Evolutionary conservation across 1,140 invertebrate genomes (phyloP), one percentile per base, ranked within the genome.

Genomic region (Drosophila oshimai): DNA sequence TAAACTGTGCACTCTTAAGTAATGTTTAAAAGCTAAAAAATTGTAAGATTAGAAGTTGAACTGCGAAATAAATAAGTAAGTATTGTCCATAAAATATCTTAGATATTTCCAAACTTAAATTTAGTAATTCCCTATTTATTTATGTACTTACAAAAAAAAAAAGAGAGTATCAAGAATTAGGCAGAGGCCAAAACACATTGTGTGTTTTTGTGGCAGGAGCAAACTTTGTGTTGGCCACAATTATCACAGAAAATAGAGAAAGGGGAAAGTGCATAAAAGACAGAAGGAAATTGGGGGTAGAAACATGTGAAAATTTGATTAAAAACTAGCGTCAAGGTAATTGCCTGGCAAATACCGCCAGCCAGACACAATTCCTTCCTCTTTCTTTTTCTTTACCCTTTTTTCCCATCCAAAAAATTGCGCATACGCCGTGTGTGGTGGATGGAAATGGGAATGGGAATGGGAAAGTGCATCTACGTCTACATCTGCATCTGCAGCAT

Each of bases 281-380:
- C 31, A 44, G 17, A 42, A 57, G 55, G 33, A 51, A 65, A 74
- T 74, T 62, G 68, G 13, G 50, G 57, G 60, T 49, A 45, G 42
- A 74, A 64, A 70, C 74, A 65, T 67, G 60, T 45, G 57, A 45
- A 87, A 87, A 86, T 86, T 86, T 86, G 81, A 86, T 86, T 86
- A 81, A 87, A 86, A 86, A 87, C 62, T 65, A 64, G 67, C 71
- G 49, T 75, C 81, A 81, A 87, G 61, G 49, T 87, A 86, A 86
- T 87, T 87, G 81, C 51, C 47, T 49, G 61, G 50, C 74, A 42
- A 58, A 54, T 50, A 22, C 22, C 7, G 37, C 22, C 49, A 55
- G 64, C 9, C 36, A 70, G 31, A 15, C 33, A 51, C 53, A 37
- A 17, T 49, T 13, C 42, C 31, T 47, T 31, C 6, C 18, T 13